Conservation (phyloP, 2,113 vertebrate genomes). For the Macheiramphus alcinus region DNA sequence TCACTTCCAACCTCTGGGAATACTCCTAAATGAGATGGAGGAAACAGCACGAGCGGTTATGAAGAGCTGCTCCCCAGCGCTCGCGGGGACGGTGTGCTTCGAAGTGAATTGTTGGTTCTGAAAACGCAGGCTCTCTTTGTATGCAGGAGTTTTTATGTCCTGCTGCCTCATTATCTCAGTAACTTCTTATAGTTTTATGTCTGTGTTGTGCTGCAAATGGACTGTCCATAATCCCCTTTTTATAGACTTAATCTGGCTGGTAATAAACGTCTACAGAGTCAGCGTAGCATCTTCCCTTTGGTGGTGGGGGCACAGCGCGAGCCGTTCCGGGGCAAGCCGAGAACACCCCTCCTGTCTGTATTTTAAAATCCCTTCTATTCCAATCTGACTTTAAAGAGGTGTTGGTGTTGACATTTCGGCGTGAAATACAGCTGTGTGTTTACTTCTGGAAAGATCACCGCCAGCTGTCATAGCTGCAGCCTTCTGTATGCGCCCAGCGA, state of each 20-base stretch:
- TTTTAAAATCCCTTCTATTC: neutral
- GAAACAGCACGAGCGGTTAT: accelerated
- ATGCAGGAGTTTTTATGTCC: neutral
- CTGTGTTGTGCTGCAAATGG: conserved; percentile 32
- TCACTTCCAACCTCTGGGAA: neutral
- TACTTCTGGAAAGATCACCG: conserved; percentile 59
- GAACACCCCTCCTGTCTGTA: neutral
- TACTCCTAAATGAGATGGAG: neutral
- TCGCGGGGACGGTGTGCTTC: neutral
- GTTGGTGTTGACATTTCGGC: neutral
- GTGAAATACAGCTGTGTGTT: conserved; percentile 41
- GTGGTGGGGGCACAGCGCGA: neutral
- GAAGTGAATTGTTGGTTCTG: neutral
- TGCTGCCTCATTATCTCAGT: conserved; percentile 21
- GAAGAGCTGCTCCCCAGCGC: neutral
- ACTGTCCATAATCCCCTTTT: conserved; percentile 36
- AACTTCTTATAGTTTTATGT: conserved; percentile 39
- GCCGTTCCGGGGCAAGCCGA: neutral
- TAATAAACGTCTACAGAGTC: neutral
- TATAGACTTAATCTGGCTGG: conserved; percentile 34
- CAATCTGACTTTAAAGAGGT: neutral
- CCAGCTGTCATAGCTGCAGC: neutral
- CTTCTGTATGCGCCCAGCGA: neutral
- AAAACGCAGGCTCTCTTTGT: neutral
- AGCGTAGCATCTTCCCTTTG: neutral